Evolutionary conservation across 2,113 vertebrate genomes (phyloP), one percentile per base, ranked within the genome.

Genomic region (Telmatochromis brachygnathus): DNA sequence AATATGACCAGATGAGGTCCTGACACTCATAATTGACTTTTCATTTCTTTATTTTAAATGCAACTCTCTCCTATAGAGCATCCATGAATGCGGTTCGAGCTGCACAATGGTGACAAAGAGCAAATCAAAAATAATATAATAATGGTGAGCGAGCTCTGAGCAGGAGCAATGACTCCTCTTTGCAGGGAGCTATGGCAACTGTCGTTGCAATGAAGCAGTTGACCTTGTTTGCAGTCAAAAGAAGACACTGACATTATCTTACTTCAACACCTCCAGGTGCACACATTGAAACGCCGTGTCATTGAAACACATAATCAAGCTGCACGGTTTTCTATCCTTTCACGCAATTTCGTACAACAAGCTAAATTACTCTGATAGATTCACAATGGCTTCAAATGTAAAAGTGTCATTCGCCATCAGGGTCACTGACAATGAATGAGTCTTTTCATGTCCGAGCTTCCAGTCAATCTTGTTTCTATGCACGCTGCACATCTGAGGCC

Each of bases 181-280:
- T 84, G 14, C 17, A n/a, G 79, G 94, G 81, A 91, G 89, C 92
- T 90, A 94, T 95, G 92, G 95, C 94, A 96, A 94, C 92, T 10
- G 87, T 62, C 23, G 79, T 70, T 55, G 5, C 49, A 84, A 87
- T 39, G 10, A 84, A 90, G 77, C 70, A 53, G 88, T 88, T 91
- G 95, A 95, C 93, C 91, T 94, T 91, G 91, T 85, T 90, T 79
- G 47, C 53, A 58, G 51, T 45, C 33, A 80, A 85, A 87, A 88
- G 62, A 73, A 60, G 81, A 73, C 85, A 56, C 89, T 84, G 58
- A 39, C 70, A 83, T 91, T 21, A 84, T 93, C 75, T 84, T 55
- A 84, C 85, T 58, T 35, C 79, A 75, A 23, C 81, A 45, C 53
- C 23, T 56, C 49, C 91, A 82, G 83, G 23, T 86, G 39, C 84